Evolutionary conservation across 2,797 vertebrate species (phyloP).

Genomic region (Epinephelus awoara): DNA sequence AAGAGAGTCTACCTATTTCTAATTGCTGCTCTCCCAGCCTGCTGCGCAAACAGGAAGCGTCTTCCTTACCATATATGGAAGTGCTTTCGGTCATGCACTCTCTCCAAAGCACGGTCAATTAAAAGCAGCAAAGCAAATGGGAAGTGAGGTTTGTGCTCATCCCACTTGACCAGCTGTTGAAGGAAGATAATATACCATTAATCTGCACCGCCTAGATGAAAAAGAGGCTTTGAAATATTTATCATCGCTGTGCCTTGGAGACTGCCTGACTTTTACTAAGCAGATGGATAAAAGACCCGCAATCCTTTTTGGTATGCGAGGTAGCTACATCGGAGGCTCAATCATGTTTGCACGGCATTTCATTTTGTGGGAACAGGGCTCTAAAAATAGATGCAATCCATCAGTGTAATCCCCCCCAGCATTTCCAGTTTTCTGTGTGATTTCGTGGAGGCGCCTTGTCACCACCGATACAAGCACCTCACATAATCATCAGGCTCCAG

Average conservation of each 20-base stretch:
- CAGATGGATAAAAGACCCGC: constrained; percentile 68
- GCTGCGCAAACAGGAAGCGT: constrained; percentile 53
- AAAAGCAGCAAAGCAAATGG: constrained; percentile 69
- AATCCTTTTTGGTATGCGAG: constrained; percentile 66
- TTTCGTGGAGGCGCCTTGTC: constrained; percentile 52
- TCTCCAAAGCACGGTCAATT: constrained; percentile 64
- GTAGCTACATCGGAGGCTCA: constrained; percentile 61
- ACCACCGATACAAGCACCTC: constrained; percentile 46
- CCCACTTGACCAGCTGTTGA: constrained; percentile 64
- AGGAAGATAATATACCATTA: constrained; percentile 71
- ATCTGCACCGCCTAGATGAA: constrained; percentile 56
- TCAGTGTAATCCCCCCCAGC: constrained; percentile 73
- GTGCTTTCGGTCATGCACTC: constrained; percentile 44
- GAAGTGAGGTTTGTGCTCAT: constrained; percentile 73
- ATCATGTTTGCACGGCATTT: constrained; percentile 69
- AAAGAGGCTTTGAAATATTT: constrained; percentile 73
- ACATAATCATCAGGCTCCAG: constrained; percentile 38
- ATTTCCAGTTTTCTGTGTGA: constrained; percentile 58
- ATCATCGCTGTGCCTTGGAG: constrained; percentile 51
- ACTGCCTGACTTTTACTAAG: constrained; percentile 55
- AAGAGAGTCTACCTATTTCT: constrained; percentile 16
- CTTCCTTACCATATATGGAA: constrained; percentile 81
- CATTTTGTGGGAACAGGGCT: constrained; percentile 58
- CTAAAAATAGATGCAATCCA: constrained; percentile 81
- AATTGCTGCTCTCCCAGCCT: constrained; percentile 12